phyloP scores from a whole-genome alignment of 2,113 vertebrate genomes.

The Larimichthys crocea region DNA sequence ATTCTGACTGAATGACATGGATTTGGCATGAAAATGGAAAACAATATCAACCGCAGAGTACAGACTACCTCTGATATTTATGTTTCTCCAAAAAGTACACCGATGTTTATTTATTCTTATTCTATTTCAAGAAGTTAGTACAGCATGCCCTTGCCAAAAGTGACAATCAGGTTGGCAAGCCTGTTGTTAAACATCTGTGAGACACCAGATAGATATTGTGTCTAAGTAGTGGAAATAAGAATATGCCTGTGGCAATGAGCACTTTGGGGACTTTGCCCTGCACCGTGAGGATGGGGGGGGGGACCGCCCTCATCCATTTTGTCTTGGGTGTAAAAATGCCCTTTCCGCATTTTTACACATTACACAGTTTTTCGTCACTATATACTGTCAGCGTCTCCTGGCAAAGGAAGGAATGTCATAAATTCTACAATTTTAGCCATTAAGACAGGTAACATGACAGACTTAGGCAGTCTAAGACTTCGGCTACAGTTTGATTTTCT shows the following conservation, averaged over 20 bases:
- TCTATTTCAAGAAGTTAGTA: background rate
- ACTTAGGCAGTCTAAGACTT: background rate
- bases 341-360: slow-evolving; percentile 1
- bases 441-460: background rate
- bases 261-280: slow-evolving; percentile 7
- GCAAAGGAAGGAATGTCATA: background rate
- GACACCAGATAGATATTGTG: background rate
- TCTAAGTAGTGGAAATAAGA: slow-evolving; percentile 3
- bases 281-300: too few species aligned
- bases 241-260: background rate
- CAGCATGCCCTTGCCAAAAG: slow-evolving; percentile 19
- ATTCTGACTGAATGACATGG: background rate
- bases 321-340: background rate
- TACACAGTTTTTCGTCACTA: background rate
- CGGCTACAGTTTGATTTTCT: background rate
- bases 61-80: background rate
- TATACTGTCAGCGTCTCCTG: background rate
- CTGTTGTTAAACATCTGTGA: slow-evolving; percentile 18
- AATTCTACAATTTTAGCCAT: background rate
- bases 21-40: background rate
- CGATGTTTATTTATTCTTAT: background rate
- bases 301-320: background rate
- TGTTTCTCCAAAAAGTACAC: background rate
- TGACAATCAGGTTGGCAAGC: background rate
- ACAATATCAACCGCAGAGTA: background rate